Evolutionary conservation across 2,797 vertebrate species (phyloP), one percentile per base, ranked within the genome.

Genomic region (Nothura maculosa): DNA sequence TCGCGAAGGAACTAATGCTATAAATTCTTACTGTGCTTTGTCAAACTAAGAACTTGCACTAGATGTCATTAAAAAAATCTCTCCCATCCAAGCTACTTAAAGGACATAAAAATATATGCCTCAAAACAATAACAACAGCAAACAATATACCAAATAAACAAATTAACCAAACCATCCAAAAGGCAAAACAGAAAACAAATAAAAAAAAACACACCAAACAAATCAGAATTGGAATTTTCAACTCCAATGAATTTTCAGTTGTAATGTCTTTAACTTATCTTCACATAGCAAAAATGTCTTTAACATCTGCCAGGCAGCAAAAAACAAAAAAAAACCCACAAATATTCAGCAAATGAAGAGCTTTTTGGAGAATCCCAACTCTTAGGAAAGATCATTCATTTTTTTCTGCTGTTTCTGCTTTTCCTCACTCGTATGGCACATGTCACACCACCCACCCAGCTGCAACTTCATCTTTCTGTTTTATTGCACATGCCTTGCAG

Each of bases 201-300:
- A 47, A 25, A 48, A 47, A 47, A 48, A 25, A 9, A 48, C 9
- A 24, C 10, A 24, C 19, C 47, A 48, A 48, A 48, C 47, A 48
- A 48, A 48, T 48, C 47, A 13, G 47, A 48, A 48, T 13, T 25
- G 47, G 47, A 24, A 13, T 48, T 48, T 48, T 48, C 47, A 48
- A 3, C 47, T 48, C 12, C 47, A 48, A 48, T 24, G 22, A 25
- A 13, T 67, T 76, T 75, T 38, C 34, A 67, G 2, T 54, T 55
- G 25, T 36, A 22, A 48, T 22, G 55, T 2, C 25, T 68, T 30
- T 80, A 45, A 20, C 22, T 88, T 43, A 28, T 66, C 70, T 28
- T 74, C 0, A 0, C 25, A 40, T 66, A 17, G 2, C 36, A 3
- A 40, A 67, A 47, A 5, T 15, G 13, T 3, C 43, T 34, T 28